Conservation (phyloP, 1,140 invertebrate genomes). For the Psilanteris sp. region DNA sequence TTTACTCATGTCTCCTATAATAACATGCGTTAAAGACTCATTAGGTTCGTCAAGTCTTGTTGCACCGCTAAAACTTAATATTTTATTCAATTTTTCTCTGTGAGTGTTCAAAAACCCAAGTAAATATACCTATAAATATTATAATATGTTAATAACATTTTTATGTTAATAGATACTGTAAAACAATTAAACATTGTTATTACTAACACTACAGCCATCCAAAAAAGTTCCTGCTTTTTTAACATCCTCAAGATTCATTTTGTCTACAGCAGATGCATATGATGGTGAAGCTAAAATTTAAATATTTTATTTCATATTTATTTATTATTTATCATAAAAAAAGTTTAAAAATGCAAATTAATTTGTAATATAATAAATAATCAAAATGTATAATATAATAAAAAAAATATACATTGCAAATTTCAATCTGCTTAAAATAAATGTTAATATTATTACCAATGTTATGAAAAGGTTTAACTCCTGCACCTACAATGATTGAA, state of each 20-base stretch:
- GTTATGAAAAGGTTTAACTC: background rate
- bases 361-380: background rate
- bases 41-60: slow-evolving; percentile 88
- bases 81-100: slow-evolving; percentile 87
- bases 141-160: slow-evolving; percentile 23
- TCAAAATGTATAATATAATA: background rate
- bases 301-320: slow-evolving; percentile 1
- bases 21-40: slow-evolving; percentile 89
- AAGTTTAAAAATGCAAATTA: background rate
- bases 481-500: slow-evolving; percentile 8
- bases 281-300: slow-evolving; percentile 15
- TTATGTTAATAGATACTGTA: too few relatives aligned
- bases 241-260: slow-evolving; percentile 68
- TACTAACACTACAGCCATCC: slow-evolving; percentile 89
- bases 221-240: slow-evolving; percentile 88
- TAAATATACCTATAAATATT: slow-evolving; percentile 83
- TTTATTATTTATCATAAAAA: slow-evolving; percentile 5
- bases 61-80: slow-evolving; percentile 90
- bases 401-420: too few relatives aligned
- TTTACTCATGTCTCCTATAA: slow-evolving; percentile 83
- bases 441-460: slow-evolving; percentile 9
- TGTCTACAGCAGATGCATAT: slow-evolving; percentile 28
- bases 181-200: slow-evolving; percentile 18
- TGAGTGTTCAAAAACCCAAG: slow-evolving; percentile 83
- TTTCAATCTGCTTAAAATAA: background rate